phyloP scores from a whole-genome alignment of 1,140 invertebrate species.

The Plectrocnemia conspersa region DNA sequence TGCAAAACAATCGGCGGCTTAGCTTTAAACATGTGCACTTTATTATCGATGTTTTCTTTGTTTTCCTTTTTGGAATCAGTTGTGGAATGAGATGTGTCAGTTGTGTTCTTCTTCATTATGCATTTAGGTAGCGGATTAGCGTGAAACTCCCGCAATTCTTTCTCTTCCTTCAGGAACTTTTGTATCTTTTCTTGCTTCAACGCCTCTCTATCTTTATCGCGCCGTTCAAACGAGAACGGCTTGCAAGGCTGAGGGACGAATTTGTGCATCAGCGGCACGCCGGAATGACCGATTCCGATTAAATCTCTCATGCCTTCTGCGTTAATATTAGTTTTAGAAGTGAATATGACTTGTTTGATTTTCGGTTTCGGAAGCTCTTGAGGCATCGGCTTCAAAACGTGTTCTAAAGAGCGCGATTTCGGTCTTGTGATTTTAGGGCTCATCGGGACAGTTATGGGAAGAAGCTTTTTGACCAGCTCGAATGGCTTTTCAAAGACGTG shows the following conservation, averaged over 20 bases:
- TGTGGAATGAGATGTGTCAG: constrained; percentile 21
- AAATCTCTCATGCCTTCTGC: constrained; percentile 9
- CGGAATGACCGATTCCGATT: constrained; percentile 38
- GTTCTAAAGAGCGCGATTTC: constrained; percentile 27
- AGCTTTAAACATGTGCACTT: constrained; percentile 28
- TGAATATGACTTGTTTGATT: constrained; percentile 8
- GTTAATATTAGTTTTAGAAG: too few species aligned
- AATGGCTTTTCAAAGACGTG: constrained; percentile 21
- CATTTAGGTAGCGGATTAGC: constrained; percentile 50
- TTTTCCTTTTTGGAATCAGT: constrained; percentile 34
- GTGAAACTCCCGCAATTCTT: constrained; percentile 46
- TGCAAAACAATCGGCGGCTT: constrained; percentile 21
- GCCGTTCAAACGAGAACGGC: constrained; percentile 54
- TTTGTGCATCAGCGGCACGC: constrained; percentile 39
- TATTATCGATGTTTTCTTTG: constrained; percentile 30
- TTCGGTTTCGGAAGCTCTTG: background rate
- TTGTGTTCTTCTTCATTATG: constrained; percentile 34
- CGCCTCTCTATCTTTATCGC: constrained; percentile 46
- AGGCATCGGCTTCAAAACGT: constrained; percentile 20
- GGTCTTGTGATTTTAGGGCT: constrained; percentile 23
- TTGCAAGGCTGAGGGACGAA: constrained; percentile 36
- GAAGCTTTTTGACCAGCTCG: constrained; percentile 18
- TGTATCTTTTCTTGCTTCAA: constrained; percentile 54
- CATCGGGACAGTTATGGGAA: constrained; percentile 21
- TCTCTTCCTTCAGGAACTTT: constrained; percentile 44